Conservation (phyloP, 2,888 invertebrate genomes). For the Limnephilus rhombicus region DNA sequence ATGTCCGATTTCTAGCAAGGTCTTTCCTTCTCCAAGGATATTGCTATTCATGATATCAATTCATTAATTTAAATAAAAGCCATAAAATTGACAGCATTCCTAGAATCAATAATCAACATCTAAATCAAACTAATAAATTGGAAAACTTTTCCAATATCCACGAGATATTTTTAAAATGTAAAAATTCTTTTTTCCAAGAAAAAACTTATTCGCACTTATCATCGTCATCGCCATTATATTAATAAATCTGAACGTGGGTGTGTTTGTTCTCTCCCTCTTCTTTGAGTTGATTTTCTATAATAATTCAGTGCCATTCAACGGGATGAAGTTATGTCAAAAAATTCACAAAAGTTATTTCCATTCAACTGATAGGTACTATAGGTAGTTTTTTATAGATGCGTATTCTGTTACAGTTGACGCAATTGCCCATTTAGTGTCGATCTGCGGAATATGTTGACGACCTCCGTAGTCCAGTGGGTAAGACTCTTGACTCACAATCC, state of each 20-base stretch:
- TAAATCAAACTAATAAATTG: conserved; percentile 25
- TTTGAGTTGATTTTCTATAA: neutral
- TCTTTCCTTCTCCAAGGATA: neutral
- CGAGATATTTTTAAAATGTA: conserved; percentile 5
- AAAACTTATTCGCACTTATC: neutral
- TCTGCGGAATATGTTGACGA: too few species aligned
- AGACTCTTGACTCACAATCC: too few species aligned
- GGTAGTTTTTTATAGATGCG: too few species aligned
- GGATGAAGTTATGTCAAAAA: too few species aligned
- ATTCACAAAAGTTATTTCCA: too few species aligned
- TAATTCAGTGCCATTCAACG: neutral
- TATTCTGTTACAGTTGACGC: too few species aligned
- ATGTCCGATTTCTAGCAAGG: neutral
- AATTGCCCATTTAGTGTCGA: too few species aligned
- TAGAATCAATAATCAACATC: neutral
- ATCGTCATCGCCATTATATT: neutral
- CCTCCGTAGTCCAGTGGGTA: too few species aligned
- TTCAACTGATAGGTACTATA: too few species aligned
- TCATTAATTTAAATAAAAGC: neutral
- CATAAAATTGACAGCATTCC: neutral
- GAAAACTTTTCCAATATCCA: conserved; percentile 17
- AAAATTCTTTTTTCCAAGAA: neutral
- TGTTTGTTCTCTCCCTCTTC: neutral
- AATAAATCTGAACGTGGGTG: neutral
- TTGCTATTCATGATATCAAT: neutral